Evolutionary conservation across 2,113 vertebrate genomes (phyloP).

Genomic region (Odocoileus virginianus): DNA sequence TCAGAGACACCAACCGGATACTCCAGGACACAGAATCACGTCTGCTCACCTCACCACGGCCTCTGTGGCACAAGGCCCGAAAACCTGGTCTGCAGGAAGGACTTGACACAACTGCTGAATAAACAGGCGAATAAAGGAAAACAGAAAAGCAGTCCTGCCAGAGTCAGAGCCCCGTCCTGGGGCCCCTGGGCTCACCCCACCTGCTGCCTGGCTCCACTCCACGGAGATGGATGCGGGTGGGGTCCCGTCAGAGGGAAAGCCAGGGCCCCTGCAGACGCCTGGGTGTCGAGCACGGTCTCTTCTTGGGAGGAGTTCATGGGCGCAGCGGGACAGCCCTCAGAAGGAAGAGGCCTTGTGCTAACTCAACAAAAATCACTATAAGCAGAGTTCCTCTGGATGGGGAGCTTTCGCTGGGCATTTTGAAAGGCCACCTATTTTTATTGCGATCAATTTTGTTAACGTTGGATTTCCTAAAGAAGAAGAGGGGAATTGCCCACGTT

Average conservation of each 20-base stretch:
- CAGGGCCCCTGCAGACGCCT: fast-evolving
- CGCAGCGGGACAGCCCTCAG: fast-evolving
- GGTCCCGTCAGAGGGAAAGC: background rate
- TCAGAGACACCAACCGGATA: fast-evolving
- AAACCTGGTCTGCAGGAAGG: fast-evolving
- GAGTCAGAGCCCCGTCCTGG: fast-evolving
- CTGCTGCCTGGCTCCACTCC: background rate
- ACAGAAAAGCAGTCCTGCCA: fast-evolving
- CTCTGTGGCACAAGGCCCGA: fast-evolving
- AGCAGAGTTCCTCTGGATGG: background rate
- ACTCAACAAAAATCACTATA: background rate
- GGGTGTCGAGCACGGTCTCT: background rate
- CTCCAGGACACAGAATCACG: fast-evolving
- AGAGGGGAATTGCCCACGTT: background rate
- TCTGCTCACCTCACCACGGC: background rate
- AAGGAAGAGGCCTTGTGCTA: background rate
- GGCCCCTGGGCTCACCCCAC: fast-evolving
- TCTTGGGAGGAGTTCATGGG: fast-evolving
- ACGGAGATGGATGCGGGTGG: fast-evolving
- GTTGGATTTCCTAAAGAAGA: background rate
- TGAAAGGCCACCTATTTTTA: conserved; percentile 28
- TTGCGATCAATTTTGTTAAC: conserved; percentile 11
- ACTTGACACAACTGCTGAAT: background rate
- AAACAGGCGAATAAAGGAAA: fast-evolving
- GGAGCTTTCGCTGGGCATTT: fast-evolving